Evolutionary conservation across 2,888 invertebrate species (phyloP).

Genomic region (Dascillus cervinus): DNA sequence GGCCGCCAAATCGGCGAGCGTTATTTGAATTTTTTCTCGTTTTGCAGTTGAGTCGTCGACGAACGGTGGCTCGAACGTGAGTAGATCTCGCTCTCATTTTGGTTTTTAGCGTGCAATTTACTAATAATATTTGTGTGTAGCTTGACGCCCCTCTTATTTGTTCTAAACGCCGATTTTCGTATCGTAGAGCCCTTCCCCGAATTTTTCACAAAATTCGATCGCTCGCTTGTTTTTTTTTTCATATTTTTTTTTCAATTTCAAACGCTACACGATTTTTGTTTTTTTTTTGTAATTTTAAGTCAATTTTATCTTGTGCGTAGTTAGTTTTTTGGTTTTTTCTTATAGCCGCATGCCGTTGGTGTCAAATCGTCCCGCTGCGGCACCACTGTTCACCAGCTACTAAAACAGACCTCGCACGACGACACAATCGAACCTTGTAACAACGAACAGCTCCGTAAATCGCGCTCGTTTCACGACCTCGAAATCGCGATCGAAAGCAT

Average conservation of each 20-base stretch:
- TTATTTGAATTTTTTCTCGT: no score
- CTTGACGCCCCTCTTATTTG: conserved; percentile 11
- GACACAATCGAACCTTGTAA: conserved; percentile 1
- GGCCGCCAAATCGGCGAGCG: no score
- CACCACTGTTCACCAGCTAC: conserved; percentile 25
- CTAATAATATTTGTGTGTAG: conserved; percentile 7
- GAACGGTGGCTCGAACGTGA: no score
- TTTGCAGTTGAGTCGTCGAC: conserved; percentile 1
- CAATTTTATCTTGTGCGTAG: conserved; percentile 18
- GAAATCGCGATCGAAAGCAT: conserved; percentile 36
- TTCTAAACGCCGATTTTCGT: no score
- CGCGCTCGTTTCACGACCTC: conserved; percentile 34
- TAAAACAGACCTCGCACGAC: conserved; percentile 8
- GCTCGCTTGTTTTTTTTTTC: no score
- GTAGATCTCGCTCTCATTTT: no score
- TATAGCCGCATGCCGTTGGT: conserved; percentile 38
- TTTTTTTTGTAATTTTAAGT: no score
- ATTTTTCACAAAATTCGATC: no score
- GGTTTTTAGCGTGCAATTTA: no score
- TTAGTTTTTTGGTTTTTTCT: conserved; percentile 32
- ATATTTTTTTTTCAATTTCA: no score
- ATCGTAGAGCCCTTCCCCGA: no score
- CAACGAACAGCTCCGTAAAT: conserved; percentile 5
- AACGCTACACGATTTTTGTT: no score
- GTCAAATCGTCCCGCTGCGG: conserved; percentile 29